Evolutionary conservation across 2,888 invertebrate genomes (phyloP), one percentile per base, ranked within the genome.

Genomic region (Drosophila antonietae): DNA sequence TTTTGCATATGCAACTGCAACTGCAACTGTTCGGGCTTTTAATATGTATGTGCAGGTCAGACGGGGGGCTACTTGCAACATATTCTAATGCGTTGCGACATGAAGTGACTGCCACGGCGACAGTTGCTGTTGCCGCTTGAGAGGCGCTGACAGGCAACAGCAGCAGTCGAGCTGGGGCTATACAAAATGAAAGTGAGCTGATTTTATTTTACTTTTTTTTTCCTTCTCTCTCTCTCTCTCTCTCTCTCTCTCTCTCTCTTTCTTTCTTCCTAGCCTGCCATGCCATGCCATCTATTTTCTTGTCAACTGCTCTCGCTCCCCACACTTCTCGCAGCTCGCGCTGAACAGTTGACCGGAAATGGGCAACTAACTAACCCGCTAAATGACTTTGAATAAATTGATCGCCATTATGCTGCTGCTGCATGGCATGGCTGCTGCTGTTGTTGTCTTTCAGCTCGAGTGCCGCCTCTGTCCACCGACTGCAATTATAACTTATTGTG

Each of bases 341-440:
- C 90, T 2, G 7, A 88, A 77, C 91, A 91, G 90, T 90, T 90
- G 91, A 90, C 91, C 91, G 91, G 91, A 91, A 88, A 85, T 82
- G 83, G 80, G 87, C 84, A 89, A 90, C 88, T 80, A 75, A 79
- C 76, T 68, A 74, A 71, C 74, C 67, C 59, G 73, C 79, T 78
- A 78, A 78, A 78, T 70, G 76, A 70, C 85, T 61, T 57, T 60
- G 52, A 56, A 58, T 52, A 64, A 83, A 74, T 85, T 83, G 68
- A 89, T 89, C 70, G 69, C 59, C 75, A 81, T 80, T 75, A 80
- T 20, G 69, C 15, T 37, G 5, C 2, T 37, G 37, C 15, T 56
- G 69, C n/a, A n/a, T n/a, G n/a, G n/a, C n/a, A n/a, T n/a, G n/a
- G n/a, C 41, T 65, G 68, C 53, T 52, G 75, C 18, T 43, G 71